phyloP scores from a whole-genome alignment of 35 echinoderm and acorn worm genomes.

The Diadema setosum region DNA sequence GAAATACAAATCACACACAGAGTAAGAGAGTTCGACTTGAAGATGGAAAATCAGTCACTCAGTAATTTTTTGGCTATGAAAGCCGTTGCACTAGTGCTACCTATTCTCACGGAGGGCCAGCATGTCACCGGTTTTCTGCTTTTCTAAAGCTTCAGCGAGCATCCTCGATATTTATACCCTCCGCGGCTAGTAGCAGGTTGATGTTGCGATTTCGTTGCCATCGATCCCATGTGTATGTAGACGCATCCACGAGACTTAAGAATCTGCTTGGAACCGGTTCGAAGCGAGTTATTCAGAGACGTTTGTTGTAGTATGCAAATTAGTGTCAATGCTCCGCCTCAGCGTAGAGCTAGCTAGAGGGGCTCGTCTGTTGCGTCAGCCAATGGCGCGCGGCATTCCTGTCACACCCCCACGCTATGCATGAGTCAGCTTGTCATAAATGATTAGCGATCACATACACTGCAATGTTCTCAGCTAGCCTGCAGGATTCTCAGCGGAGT shows the following conservation, averaged over 20 bases:
- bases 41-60: background rate
- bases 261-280: constrained; percentile 16
- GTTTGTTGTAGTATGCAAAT: background rate
- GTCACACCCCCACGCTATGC: background rate
- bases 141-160: background rate
- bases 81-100: constrained; percentile 2
- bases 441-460: too few species aligned
- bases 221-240: too few species aligned
- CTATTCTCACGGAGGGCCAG: background rate
- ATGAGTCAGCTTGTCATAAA: background rate
- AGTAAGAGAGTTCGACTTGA: background rate
- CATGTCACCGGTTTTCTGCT: background rate
- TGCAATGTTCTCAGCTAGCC: too few species aligned
- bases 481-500: too few species aligned
- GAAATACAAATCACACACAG: background rate
- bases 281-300: background rate
- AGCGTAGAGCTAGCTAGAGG: background rate
- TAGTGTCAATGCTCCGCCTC: background rate
- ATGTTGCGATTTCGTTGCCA: too few species aligned
- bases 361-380: background rate
- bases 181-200: too few species aligned
- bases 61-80: background rate
- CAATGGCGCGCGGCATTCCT: background rate
- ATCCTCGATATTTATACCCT: background rate
- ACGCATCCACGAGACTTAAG: background rate